Evolutionary conservation across 2,797 vertebrate species (phyloP), one percentile per base, ranked within the genome.

Genomic region (Falco rusticolus): DNA sequence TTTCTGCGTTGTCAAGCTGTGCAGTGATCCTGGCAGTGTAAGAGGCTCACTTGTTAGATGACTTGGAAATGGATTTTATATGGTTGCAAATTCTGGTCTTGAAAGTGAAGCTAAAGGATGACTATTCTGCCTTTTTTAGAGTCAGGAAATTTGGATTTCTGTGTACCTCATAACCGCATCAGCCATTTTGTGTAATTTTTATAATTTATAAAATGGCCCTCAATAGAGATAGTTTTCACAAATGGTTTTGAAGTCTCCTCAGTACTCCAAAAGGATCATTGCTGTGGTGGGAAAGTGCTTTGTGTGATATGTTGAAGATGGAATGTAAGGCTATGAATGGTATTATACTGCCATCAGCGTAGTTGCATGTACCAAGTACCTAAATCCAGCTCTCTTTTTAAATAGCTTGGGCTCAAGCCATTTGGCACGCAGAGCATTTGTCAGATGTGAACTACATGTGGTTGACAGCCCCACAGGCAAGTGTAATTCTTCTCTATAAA

Each of bases 101-200:
- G 60, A 50, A 87, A 72, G 60, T 17, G 45, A 76, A 85, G 56
- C 50, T 82, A 31, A 75, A 59, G 57, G 48, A 41, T 72, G 53
- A 56, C 41, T 74, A 7, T 33, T 56, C 51, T 93, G 66, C 51
- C 43, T 87, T 87, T 59, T 16, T 21, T 41, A 59, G 56, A 77
- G 66, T 39, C 63, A 76, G n/a, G 33, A 84, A 84, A 48, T 43
- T 11, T 16, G 59, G 43, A 56, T 89, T 85, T 77, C 51, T 87
- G 0, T 50, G 29, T 77, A 26, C 60, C 59, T 84, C 0, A 0
- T 51, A 41, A 75, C 45, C 41, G n/a, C 34, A 53, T 79, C n/a
- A 64, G 71, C 70, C 45, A 39, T 77, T 61, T 10, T 43, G 50
- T 66, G 43, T 3, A 0, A 14, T 56, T 85, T 76, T 83, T 60